Percentiles rank a stretch among this genome's conserved stretches.
Conservation (phyloP, 2,113 vertebrate genomes). For the Hiodon alosoides region DNA sequence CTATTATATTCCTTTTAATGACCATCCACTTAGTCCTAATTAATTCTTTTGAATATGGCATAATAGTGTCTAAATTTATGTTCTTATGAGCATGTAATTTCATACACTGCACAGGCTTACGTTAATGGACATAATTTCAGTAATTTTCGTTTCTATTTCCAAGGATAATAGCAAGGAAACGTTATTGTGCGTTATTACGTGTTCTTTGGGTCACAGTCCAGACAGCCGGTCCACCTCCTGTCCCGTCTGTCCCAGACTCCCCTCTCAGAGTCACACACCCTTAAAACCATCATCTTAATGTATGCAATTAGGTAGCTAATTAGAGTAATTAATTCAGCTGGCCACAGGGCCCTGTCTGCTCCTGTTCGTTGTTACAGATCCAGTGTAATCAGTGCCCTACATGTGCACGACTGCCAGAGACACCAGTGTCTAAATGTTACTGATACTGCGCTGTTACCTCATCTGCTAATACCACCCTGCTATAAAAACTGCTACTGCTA, state of each 20-base stretch:
- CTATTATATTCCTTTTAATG: constrained; percentile 1
- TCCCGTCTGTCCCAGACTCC: constrained; percentile 31
- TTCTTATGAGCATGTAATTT: background rate
- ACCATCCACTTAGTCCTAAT: constrained; percentile 6
- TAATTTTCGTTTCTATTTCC: constrained; percentile 45
- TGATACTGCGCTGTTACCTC: background rate
- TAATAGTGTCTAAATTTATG: constrained; percentile 10
- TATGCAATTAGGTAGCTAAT: constrained; percentile 73
- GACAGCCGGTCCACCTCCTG: constrained; percentile 1
- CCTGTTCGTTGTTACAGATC: constrained; percentile 63
- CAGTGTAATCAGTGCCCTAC: constrained; percentile 58
- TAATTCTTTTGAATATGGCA: constrained; percentile 8
- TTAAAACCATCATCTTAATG: constrained; percentile 62
- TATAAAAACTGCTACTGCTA: too few species aligned
- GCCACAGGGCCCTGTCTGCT: constrained; percentile 53
- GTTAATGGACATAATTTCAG: constrained; percentile 45
- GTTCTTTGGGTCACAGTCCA: background rate
- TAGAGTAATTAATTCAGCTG: constrained; percentile 71
- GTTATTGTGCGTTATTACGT: background rate
- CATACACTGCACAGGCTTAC: constrained; percentile 35
- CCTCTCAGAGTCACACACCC: constrained; percentile 41
- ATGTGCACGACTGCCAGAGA: constrained; percentile 25
- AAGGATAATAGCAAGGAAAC: constrained; percentile 33
- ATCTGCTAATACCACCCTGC: background rate
- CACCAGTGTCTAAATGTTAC: background rate